Conservation (phyloP, 2,888 invertebrate species). For the Rhagonycha lutea region DNA sequence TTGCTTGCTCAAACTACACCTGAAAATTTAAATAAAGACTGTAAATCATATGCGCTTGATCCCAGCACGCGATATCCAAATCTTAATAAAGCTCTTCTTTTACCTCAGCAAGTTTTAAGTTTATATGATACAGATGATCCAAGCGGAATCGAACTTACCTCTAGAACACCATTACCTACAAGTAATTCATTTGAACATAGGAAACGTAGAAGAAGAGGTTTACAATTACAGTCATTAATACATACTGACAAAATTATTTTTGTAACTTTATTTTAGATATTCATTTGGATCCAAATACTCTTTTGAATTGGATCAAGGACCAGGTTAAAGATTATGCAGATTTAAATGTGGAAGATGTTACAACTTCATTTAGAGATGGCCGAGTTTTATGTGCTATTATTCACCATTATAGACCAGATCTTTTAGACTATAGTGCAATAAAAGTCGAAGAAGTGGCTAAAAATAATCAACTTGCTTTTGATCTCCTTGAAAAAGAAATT, state of each 20-base stretch:
- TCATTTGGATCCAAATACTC: conserved; percentile 73
- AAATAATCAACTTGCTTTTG: conserved; percentile 84
- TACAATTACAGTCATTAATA: background rate
- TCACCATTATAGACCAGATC: conserved; percentile 86
- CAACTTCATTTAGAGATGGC: conserved; percentile 71
- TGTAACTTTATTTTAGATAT: conserved; percentile 57
- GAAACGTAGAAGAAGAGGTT: conserved; percentile 68
- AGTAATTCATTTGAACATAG: conserved; percentile 53
- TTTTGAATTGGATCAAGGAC: conserved; percentile 78
- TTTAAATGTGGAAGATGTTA: conserved; percentile 66
- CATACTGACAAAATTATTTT: conserved; percentile 6
- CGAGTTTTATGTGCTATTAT: conserved; percentile 75
- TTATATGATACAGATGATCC: conserved; percentile 76
- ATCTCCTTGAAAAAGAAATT: conserved; percentile 82
- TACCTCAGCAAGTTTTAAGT: conserved; percentile 75
- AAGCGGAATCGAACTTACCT: conserved; percentile 60
- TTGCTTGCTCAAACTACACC: conserved; percentile 91
- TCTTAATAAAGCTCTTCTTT: conserved; percentile 74
- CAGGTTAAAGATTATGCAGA: conserved; percentile 69
- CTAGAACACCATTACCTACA: conserved; percentile 37
- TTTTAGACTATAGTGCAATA: conserved; percentile 75
- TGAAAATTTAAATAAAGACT: conserved; percentile 91
- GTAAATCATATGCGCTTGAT: conserved; percentile 83
- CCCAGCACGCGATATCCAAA: conserved; percentile 87
- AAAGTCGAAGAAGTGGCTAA: conserved; percentile 66